phyloP scores from a whole-genome alignment of 2,113 vertebrate species.

The Mohoua ochrocephala region DNA sequence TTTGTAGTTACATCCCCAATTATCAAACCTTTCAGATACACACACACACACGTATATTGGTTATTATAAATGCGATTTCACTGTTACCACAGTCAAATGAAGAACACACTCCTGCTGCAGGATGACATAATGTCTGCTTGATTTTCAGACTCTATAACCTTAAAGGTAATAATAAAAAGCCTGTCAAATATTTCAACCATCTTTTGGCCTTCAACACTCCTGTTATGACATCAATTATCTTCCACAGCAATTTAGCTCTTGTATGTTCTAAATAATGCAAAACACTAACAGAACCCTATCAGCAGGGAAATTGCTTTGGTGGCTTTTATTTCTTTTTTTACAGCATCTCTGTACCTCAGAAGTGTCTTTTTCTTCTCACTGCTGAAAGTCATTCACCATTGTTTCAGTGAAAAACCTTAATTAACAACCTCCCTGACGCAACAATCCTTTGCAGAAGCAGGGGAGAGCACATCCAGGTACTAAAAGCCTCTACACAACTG shows the following conservation, averaged over 20 bases:
- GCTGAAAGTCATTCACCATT: background rate
- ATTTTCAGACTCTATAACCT: background rate
- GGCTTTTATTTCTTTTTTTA: background rate
- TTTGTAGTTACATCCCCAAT: background rate
- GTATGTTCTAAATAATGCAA: background rate
- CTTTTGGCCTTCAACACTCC: background rate
- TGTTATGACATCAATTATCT: background rate
- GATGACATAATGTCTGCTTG: background rate
- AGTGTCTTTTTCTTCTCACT: background rate
- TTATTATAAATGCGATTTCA: background rate
- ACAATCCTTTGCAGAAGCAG: background rate
- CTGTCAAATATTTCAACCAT: background rate
- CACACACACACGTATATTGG: background rate
- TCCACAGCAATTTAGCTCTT: background rate
- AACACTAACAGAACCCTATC: background rate
- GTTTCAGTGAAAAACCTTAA: background rate
- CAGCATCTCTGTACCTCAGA: background rate
- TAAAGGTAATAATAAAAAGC: background rate
- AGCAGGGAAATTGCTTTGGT: background rate
- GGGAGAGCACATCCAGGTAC: background rate
- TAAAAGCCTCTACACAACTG: background rate
- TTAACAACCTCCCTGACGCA: background rate
- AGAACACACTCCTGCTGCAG: background rate
- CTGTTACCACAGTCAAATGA: background rate
- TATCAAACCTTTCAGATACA: background rate